Evolutionary conservation across 2,113 vertebrate genomes (phyloP), one percentile per base, ranked within the genome.

Genomic region (Sula dactylatra): DNA sequence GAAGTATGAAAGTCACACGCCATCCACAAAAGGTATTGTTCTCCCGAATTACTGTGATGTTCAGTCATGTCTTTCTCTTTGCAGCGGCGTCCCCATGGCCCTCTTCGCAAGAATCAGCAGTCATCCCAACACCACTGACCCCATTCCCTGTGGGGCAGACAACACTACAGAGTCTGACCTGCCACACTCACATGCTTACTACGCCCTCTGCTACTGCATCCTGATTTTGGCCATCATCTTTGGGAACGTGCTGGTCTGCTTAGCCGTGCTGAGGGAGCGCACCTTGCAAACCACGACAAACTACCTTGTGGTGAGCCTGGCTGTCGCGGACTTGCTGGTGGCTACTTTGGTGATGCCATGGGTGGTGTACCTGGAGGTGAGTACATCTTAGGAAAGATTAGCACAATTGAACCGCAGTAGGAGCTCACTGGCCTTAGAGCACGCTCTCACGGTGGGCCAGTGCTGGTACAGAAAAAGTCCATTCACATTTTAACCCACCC

Each of bases 301-400:
- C 98, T 99, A 99, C 97, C 98, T 99, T 40, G 99, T 99, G 95
- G 99, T 99, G 82, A 99, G 99, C 97, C 97, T 99, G 97, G 99
- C 99, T 0, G 98, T 99, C 86, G 99, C 99, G 0, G 99, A 99
- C 97, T 94, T 99, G 97, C 98, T 99, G 76, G 98, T 99, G 97
- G 99, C 99, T 67, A 99, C 98, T 15, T 88, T 99, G 97, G 99
- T 99, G 96, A 99, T 99, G 99, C 99, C 99, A 7, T 99, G 99
- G 99, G 98, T 98, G n/a, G 99, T 99, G 26, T 99, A 99, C 95
- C 97, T 99, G 94, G 99, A 99, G 99, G 99, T 99, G 95, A 99
- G 99, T 97, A 45, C 11, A 2, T 64, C 32, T 82, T 16, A 36
- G 66, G n/a, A 40, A 78, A 13, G 24, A 61, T 34, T 3, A 59